Evolutionary conservation across 2,113 vertebrate genomes (phyloP).

Genomic region (Melanostigma gelatinosum): DNA sequence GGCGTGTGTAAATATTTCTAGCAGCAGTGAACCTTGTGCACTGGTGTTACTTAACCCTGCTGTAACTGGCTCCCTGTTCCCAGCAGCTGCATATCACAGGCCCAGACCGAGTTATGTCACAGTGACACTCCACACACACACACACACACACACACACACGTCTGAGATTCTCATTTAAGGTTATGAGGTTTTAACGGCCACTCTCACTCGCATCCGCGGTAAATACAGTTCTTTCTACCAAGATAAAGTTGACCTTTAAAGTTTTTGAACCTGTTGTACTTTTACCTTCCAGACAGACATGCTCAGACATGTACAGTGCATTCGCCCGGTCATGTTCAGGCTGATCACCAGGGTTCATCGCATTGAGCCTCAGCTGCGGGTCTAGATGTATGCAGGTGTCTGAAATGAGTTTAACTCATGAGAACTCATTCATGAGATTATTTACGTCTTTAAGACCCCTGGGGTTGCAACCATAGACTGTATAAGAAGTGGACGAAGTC

Average conservation of each 20-base stretch:
- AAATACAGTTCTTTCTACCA: constrained; percentile 30
- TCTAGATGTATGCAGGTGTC: constrained; percentile 12
- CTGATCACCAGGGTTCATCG: constrained; percentile 45
- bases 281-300: constrained; percentile 55
- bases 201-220: not conserved
- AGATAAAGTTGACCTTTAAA: constrained; percentile 27
- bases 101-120: constrained; percentile 70
- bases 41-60: constrained; percentile 74
- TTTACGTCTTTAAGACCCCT: not conserved
- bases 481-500: not conserved
- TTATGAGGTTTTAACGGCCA: constrained; percentile 21
- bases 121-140: constrained; percentile 19
- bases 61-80: constrained; percentile 59
- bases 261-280: constrained; percentile 25
- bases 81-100: constrained; percentile 59
- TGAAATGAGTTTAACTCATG: constrained; percentile 40
- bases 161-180: constrained; percentile 26
- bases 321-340: constrained; percentile 66
- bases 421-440: constrained; percentile 25
- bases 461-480: not conserved
- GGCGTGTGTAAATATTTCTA: constrained; percentile 53
- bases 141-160: not conserved
- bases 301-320: constrained; percentile 39
- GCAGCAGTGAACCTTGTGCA: constrained; percentile 71
- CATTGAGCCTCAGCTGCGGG: constrained; percentile 22